Evolutionary conservation across 1,140 invertebrate species (phyloP).

Genomic region (Euglossa dilemma): DNA sequence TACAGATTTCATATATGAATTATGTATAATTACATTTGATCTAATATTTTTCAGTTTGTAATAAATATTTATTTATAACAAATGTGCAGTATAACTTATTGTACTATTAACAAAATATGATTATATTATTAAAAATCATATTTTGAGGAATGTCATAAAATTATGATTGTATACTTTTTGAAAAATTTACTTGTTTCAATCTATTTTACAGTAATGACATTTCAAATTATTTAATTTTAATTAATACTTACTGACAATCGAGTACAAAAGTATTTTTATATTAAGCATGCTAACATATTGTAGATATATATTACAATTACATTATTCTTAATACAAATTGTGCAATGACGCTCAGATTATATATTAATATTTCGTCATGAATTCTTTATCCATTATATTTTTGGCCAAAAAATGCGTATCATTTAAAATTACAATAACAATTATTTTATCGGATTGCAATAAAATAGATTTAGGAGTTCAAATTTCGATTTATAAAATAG

Average conservation of each 20-base stretch:
- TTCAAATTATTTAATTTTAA: background rate
- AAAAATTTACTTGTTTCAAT: background rate
- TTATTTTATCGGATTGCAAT: background rate
- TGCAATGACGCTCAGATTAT: conserved; percentile 45
- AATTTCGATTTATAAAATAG: background rate
- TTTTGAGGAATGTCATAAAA: background rate
- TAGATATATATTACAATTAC: background rate
- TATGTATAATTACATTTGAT: background rate
- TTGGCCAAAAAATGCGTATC: background rate
- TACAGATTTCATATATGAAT: too few species aligned
- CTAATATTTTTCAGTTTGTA: background rate
- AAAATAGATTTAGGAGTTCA: background rate
- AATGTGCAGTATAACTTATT: background rate
- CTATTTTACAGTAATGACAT: background rate
- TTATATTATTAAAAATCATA: conserved; percentile 4
- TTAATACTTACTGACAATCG: background rate
- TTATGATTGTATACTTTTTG: background rate
- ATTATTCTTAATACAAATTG: conserved; percentile 43
- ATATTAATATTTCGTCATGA: background rate
- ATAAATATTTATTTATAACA: background rate
- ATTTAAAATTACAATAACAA: background rate
- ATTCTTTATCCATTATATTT: background rate
- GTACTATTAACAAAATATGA: background rate
- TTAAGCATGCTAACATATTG: background rate
- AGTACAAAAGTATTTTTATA: background rate